Conservation (phyloP, 2,888 invertebrate genomes). For the Chaetogeoica ovagalla region DNA sequence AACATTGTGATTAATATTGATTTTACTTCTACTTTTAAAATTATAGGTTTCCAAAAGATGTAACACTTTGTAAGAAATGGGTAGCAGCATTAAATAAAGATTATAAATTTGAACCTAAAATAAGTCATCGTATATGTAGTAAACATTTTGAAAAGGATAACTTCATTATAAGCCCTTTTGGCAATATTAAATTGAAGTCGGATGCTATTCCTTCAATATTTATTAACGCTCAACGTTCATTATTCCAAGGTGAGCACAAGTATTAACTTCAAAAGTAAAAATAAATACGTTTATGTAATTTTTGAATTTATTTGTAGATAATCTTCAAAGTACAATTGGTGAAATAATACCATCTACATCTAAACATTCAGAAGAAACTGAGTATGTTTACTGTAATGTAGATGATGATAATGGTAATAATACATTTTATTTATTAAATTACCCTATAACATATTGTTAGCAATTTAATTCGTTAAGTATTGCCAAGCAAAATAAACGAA, state of each 20-base stretch:
- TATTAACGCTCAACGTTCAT: background rate
- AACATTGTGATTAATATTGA: background rate
- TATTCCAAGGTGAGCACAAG: background rate
- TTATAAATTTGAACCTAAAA: background rate
- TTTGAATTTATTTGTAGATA: background rate
- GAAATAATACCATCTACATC: background rate
- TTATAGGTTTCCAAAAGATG: conserved; percentile 13
- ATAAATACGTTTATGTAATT: background rate
- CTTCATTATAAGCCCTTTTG: background rate
- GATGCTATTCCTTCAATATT: conserved; percentile 22
- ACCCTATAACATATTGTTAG: background rate
- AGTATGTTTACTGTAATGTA: background rate
- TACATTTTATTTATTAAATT: background rate
- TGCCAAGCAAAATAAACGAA: too few relatives aligned
- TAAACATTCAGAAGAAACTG: background rate
- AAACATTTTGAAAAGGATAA: background rate
- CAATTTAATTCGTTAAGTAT: too few relatives aligned
- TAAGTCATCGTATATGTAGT: conserved; percentile 9
- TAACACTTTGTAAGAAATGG: background rate
- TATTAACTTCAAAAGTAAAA: background rate
- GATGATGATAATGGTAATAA: background rate
- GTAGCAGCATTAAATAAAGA: conserved; percentile 7
- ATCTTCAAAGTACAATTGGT: conserved; percentile 7
- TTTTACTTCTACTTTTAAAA: background rate
- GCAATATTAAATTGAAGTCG: background rate